A percentile compares a stretch with the other conserved stretches of the same genome.
These are phyloP conservation scores for Melanaphis sacchari DNA, from an alignment of 1,140 invertebrate species.

Conservation along the genomic window DNA sequence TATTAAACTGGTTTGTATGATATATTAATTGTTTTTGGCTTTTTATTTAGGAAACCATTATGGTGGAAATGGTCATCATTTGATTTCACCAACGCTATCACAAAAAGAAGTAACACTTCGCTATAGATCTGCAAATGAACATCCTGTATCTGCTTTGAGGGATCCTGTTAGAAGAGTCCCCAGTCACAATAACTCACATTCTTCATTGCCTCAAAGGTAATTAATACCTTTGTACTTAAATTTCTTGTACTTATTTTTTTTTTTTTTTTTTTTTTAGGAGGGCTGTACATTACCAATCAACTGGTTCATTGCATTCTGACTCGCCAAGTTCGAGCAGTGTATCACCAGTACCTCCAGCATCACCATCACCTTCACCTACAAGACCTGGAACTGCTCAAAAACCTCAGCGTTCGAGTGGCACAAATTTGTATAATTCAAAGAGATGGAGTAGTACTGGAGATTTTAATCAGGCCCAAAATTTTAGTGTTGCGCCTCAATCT, in stretches of 20 bases:
- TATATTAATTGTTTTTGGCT: neutral
- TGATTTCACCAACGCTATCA: conserved; percentile 49
- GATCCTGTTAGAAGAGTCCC: conserved; percentile 61
- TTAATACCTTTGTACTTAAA: neutral
- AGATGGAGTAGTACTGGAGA: conserved; percentile 85
- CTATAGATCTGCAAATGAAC: conserved; percentile 59
- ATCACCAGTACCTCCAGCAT: conserved; percentile 75
- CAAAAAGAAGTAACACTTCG: conserved; percentile 59
- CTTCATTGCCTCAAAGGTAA: conserved; percentile 62
- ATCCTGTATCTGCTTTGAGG: conserved; percentile 56
- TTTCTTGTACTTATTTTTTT: neutral
- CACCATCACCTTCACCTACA: conserved; percentile 79
- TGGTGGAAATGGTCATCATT: conserved; percentile 38
- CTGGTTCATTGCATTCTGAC: conserved; percentile 83
- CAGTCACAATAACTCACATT: conserved; percentile 61
- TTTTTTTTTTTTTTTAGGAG: conserved; percentile 66
- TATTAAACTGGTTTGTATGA: neutral
- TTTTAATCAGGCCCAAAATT: conserved; percentile 68
- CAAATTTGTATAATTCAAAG: conserved; percentile 69
- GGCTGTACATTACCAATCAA: conserved; percentile 83
- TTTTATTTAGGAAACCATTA: conserved; percentile 36
- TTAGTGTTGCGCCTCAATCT: conserved; percentile 59
- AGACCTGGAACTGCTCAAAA: conserved; percentile 65
- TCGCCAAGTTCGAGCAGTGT: conserved; percentile 83
- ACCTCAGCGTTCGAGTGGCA: conserved; percentile 57